These are phyloP conservation scores for Oegoconia quadripuncta DNA, from an alignment of 2,888 invertebrate species.

Conservation along the genomic window DNA sequence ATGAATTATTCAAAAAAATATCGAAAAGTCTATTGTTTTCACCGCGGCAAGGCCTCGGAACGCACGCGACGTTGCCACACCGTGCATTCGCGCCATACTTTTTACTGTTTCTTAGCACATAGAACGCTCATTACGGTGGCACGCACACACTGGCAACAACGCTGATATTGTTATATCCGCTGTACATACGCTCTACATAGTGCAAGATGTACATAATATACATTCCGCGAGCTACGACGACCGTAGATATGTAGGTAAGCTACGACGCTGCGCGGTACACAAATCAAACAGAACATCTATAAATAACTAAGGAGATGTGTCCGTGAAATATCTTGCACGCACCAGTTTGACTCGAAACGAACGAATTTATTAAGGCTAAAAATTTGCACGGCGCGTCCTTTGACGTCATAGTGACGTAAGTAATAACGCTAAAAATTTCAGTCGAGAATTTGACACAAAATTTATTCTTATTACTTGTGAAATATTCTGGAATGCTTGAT, in stretches of 20 bases:
- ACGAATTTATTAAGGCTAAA: not conserved
- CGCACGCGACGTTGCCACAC: conserved; percentile 71
- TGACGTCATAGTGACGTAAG: conserved; percentile 20
- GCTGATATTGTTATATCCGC: conserved; percentile 66
- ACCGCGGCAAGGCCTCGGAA: conserved; percentile 63
- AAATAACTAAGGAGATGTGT: conserved; percentile 63
- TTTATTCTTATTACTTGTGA: too few species aligned
- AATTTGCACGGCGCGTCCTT: conserved; percentile 21
- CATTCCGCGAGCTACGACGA: conserved; percentile 62
- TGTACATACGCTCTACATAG: conserved; percentile 54
- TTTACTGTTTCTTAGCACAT: conserved; percentile 80
- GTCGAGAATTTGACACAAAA: conserved; percentile 11
- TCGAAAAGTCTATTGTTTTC: conserved; percentile 69
- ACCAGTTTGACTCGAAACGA: conserved; percentile 7
- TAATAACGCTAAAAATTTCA: conserved; percentile 9
- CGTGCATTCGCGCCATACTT: conserved; percentile 77
- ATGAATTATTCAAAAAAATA: conserved; percentile 46
- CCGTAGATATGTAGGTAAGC: conserved; percentile 71
- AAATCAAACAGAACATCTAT: conserved; percentile 70
- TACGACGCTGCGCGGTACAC: conserved; percentile 55
- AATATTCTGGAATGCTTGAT: too few species aligned
- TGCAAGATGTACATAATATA: conserved; percentile 72
- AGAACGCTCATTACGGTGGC: conserved; percentile 74
- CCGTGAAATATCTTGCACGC: conserved; percentile 51
- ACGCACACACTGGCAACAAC: conserved; percentile 48